Evolutionary conservation across 2,113 vertebrate species (phyloP).

Genomic region (Toxostoma redivivum): DNA sequence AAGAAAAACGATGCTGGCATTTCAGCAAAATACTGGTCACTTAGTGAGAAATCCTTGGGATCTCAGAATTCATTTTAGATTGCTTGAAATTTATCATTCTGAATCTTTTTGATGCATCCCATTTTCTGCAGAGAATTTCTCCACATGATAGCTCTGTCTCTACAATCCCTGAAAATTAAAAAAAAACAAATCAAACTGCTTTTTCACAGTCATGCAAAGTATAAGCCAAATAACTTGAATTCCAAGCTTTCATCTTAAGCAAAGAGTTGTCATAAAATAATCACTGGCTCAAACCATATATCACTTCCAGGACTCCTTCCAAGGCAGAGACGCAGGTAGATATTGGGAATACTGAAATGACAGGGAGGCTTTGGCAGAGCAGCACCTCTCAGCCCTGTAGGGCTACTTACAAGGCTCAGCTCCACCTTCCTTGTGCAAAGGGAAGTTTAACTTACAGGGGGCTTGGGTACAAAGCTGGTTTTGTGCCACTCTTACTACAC

Average conservation of each 20-base stretch:
- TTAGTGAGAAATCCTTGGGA: not conserved
- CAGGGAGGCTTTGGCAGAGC: not conserved
- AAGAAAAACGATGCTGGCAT: not conserved
- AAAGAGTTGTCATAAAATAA: not conserved
- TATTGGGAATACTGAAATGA: not conserved
- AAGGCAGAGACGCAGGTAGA: too few relatives aligned
- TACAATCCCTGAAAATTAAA: not conserved
- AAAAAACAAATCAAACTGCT: not conserved
- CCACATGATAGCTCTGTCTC: not conserved
- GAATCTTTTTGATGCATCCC: not conserved
- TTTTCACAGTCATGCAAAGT: not conserved
- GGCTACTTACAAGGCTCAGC: not conserved
- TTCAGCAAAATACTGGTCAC: constrained; percentile 1
- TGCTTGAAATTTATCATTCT: not conserved
- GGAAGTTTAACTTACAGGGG: not conserved
- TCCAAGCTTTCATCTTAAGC: not conserved
- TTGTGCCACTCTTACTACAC: not conserved
- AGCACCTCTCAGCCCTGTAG: rapidly evolving
- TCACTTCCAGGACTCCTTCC: not conserved
- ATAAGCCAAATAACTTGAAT: not conserved
- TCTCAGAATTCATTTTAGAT: not conserved
- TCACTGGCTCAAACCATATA: not conserved
- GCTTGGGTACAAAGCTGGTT: not conserved
- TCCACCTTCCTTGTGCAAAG: not conserved
- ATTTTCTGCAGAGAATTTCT: not conserved